These are phyloP conservation scores for Ips typographus DNA, from an alignment of 1,140 invertebrate species.

Conservation along the genomic window DNA sequence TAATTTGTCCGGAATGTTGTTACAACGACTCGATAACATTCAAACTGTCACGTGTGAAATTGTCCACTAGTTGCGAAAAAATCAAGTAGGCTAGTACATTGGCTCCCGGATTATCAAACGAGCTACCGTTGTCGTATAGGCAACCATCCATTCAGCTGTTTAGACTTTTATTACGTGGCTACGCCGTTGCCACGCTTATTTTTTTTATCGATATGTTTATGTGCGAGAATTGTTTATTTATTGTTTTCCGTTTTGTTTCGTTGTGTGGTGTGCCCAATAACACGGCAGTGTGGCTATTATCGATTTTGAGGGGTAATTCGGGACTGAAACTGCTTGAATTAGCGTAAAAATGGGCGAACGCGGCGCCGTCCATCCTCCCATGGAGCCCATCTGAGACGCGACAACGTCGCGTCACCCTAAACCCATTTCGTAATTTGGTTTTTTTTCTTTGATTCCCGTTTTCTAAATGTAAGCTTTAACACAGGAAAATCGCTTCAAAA, in stretches of 20 bases:
- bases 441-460: conserved; percentile 38
- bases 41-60: too few relatives aligned
- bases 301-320: too few relatives aligned
- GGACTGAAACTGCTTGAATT: background rate
- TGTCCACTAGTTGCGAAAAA: too few relatives aligned
- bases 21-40: too few relatives aligned
- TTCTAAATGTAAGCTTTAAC: conserved; percentile 37
- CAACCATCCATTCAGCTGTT: conserved; percentile 37
- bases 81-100: background rate
- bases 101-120: conserved; percentile 5
- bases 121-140: conserved; percentile 10
- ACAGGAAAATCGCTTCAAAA: conserved; percentile 30
- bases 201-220: conserved; percentile 15
- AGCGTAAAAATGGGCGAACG: background rate
- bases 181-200: conserved; percentile 23
- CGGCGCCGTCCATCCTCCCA: conserved; percentile 27
- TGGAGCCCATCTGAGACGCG: conserved; percentile 31
- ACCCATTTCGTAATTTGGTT: conserved; percentile 39
- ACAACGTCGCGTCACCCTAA: conserved; percentile 37
- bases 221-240: background rate
- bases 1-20: too few relatives aligned
- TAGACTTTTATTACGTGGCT: conserved; percentile 43
- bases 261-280: background rate
- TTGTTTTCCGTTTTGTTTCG: background rate
- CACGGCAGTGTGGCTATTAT: too few relatives aligned